Base-by-base conservation (phyloP, 1,140 invertebrate species). In the Charaxes varanes region DNA sequence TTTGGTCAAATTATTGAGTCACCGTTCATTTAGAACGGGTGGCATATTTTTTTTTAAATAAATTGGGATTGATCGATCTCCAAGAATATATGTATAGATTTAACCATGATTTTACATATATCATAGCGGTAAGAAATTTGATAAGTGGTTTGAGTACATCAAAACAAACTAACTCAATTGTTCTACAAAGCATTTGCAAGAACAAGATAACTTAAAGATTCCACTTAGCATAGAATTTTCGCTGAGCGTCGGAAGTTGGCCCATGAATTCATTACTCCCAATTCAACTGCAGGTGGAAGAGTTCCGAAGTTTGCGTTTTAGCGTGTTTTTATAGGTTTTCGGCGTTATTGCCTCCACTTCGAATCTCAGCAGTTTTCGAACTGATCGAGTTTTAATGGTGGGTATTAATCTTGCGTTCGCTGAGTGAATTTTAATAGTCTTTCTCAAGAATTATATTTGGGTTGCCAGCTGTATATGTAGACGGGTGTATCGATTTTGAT, bases 211-310 rank as follows among this genome's bases (percentile, higher is more conserved):
- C n/a, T n/a, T n/a, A n/a, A n/a, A n/a, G n/a, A n/a, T n/a, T n/a
- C n/a, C n/a, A n/a, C 6, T 22, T 26, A 12, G 10, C 23, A 26
- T 26, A 26, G 10, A 23, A 23, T 23, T 8, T 4, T 23, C 22
- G n/a, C 3, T n/a, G 3, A 23, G 22, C 22, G 10, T 23, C 27
- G 15, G 27, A 57, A 53, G 27, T 58, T 58, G 33, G 37, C 16
- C 22, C 40, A 50, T 53, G 53, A 62, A 58, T 58, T 59, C 52
- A 62, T 58, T 58, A 55, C 49, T 52, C 34, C 41, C 32, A 41
- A 47, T 62, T 55, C 52, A 46, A 36, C 21, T 52, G 40, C 52
- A 58, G 50, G 55, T 55, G 51, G 52, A 51, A 43, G 47, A 37
- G 36, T 40, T 40, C 8, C 8, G 24, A 44, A 44, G 12, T 44